Conservation (phyloP, 2,113 vertebrate genomes). For the Bothrops jararaca region DNA sequence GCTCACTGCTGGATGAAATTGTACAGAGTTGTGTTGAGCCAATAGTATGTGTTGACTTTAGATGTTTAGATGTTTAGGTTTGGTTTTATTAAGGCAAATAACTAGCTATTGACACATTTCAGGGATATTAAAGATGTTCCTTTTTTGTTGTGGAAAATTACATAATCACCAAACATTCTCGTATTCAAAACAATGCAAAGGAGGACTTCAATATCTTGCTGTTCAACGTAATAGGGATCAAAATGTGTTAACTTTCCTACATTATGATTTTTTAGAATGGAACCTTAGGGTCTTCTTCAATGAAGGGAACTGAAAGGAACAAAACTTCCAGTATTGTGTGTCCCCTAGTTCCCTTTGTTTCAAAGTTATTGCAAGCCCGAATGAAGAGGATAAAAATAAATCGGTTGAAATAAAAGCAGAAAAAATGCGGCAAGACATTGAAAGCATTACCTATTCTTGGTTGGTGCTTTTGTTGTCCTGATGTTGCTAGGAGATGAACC, state of each 20-base stretch:
- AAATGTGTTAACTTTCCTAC: not conserved
- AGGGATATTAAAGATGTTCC: not conserved
- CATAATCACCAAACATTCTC: not conserved
- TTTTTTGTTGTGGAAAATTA: conserved; percentile 1
- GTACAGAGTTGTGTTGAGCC: not conserved
- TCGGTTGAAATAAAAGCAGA: not conserved
- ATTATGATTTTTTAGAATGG: not conserved
- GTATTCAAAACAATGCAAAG: not conserved
- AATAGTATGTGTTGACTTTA: not conserved
- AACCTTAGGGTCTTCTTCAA: not conserved
- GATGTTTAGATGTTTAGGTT: not conserved
- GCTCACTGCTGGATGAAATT: not conserved
- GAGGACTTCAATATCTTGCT: not conserved
- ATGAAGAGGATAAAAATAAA: conserved; percentile 33
- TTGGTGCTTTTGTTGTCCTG: conserved; percentile 44
- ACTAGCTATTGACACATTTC: not conserved
- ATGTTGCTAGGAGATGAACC: conserved; percentile 56
- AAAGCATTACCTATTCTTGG: conserved; percentile 60
- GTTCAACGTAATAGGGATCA: not conserved
- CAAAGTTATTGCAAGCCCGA: conserved; percentile 14
- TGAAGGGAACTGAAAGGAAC: conserved; percentile 9
- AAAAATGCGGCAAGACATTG: conserved; percentile 25
- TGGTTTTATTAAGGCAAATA: not conserved
- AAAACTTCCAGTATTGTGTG: not conserved
- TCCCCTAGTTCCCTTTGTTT: not conserved